phyloP scores from a whole-genome alignment of 2,888 invertebrate species.

The Eilema depressum region DNA sequence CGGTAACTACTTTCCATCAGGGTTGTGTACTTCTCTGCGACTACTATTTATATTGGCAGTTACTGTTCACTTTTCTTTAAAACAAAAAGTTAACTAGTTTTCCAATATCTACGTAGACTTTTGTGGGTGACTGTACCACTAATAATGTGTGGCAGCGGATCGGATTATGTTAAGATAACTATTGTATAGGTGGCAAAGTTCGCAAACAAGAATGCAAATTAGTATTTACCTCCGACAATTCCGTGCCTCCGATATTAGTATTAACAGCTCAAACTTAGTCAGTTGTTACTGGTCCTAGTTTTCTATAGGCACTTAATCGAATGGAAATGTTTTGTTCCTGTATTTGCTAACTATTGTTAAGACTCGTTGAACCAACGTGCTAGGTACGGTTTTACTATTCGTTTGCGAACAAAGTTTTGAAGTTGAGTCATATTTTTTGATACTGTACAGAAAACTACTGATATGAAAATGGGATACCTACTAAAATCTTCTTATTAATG shows the following conservation, averaged over 20 bases:
- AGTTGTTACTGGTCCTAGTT: slow-evolving; percentile 27
- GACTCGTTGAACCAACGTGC: neutral
- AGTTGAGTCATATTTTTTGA: slow-evolving; percentile 11
- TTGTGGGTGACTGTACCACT: neutral
- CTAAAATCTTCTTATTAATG: neutral
- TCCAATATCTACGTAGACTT: neutral
- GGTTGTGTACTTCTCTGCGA: too few relatives aligned
- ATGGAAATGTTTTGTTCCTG: slow-evolving; percentile 60
- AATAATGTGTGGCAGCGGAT: slow-evolving; percentile 21
- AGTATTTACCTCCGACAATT: too few relatives aligned
- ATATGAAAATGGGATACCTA: neutral
- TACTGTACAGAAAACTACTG: neutral
- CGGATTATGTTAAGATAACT: slow-evolving; percentile 41
- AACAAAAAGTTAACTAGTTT: neutral
- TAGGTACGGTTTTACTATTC: neutral
- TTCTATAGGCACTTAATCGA: slow-evolving; percentile 46
- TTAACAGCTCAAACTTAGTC: slow-evolving; percentile 33
- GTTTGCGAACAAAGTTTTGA: neutral
- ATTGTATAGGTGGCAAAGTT: slow-evolving; percentile 22
- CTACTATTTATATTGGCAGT: neutral
- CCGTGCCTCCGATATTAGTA: slow-evolving; percentile 23
- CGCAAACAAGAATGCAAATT: slow-evolving; percentile 20
- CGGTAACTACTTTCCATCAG: too few relatives aligned
- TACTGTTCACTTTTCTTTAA: neutral
- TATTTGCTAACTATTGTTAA: slow-evolving; percentile 38